These are phyloP conservation scores for Sarcoramphus papa DNA, from an alignment of 2,797 vertebrate genomes.

Conservation along the genomic window DNA sequence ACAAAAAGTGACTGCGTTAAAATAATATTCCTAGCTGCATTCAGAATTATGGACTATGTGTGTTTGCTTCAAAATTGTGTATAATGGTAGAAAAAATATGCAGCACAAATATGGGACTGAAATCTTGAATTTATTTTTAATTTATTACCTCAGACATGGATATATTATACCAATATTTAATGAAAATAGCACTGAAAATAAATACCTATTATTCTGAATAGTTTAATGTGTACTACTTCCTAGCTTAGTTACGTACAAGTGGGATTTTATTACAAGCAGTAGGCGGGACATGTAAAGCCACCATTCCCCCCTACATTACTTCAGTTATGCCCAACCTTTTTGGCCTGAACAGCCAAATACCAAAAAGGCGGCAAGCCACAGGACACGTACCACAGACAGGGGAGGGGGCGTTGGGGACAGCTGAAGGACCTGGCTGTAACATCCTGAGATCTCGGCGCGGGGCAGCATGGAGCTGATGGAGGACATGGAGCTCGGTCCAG, in stretches of 20 bases:
- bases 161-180: constrained; percentile 64
- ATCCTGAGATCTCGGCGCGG: accelerated
- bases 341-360: background rate
- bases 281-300: background rate
- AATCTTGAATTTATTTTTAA: constrained; percentile 62
- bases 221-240: constrained; percentile 35
- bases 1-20: constrained; percentile 50
- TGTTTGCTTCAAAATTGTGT: constrained; percentile 54
- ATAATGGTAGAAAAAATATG: constrained; percentile 49
- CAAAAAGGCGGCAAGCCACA: background rate
- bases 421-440: background rate
- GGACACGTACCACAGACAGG: background rate
- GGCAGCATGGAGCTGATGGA: accelerated
- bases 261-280: background rate
- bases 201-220: constrained; percentile 66
- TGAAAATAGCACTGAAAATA: constrained; percentile 66
- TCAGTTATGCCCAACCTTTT: background rate
- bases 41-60: constrained; percentile 39
- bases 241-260: background rate
- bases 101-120: constrained; percentile 60
- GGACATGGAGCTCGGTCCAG: accelerated
- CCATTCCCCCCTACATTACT: background rate
- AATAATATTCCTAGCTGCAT: constrained; percentile 53
- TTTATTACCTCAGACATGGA: constrained; percentile 70
- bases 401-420: background rate